Base-by-base conservation (phyloP, 2,113 vertebrate genomes). In the Daphoenositta chrysoptera region DNA sequence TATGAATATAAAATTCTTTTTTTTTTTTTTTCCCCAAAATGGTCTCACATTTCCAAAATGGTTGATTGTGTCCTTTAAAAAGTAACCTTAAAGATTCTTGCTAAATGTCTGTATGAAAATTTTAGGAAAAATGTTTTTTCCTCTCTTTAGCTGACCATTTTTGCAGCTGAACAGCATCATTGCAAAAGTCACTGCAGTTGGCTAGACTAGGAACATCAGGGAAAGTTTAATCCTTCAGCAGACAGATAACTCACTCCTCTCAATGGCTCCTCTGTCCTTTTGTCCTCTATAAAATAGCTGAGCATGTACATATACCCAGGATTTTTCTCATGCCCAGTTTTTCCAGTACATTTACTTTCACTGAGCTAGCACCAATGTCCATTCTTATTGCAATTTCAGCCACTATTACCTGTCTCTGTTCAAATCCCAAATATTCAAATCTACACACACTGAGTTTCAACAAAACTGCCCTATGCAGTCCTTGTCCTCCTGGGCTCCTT, bases 291-390 rank as follows among this genome's bases (percentile, higher is more conserved):
- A 72, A 93, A 94, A 69, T 18, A 87, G 26, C 71, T 76, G 70
- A 82, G 42, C 72, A 69, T 54, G 42, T 83, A 79, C 23, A 91
- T 83, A 86, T 65, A 61, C 66, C 60, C 50, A 58, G 35, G 33
- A 48, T 60, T 96, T 89, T 84, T 91, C 91, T 83, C 44, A 28
- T 76, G 79, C 77, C 54, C 54, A 64, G 42, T 85, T 94, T 96
- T 97, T 95, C 93, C 91, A 95, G 85, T 89, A 96, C 73, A 72
- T 96, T 95, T 96, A 87, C 95, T 97, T 95, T 93, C 87, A 92
- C 56, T 92, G 87, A 97, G 77, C 83, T 95, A 92, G 80, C 83
- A 92, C 63, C 94, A 75, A 92, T 87, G 83, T 93, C 92, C 87
- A 87, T 94, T 93, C 69, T 84, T 87, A 83, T 35, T 77, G 71